Evolutionary conservation across 23 tunicate species (phyloP).

Genomic region (Trididemnum clinides): DNA sequence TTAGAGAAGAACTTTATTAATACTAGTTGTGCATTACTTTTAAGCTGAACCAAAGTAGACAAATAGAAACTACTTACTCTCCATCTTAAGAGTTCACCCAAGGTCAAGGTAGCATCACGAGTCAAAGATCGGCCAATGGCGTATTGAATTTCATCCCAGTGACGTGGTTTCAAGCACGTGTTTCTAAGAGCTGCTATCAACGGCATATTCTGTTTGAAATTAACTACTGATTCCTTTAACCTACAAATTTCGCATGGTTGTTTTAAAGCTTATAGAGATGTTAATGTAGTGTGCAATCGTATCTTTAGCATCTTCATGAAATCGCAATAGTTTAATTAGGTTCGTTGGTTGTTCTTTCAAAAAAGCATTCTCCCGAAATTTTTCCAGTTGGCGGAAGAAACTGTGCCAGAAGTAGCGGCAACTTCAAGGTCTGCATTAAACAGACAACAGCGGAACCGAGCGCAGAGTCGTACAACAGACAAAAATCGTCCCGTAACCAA

Average conservation of each 20-base stretch:
- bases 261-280: no score
- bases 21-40: no score
- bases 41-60: no score
- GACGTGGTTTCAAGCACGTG: slow-evolving; percentile 68
- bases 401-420: neutral
- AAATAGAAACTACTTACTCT: slow-evolving; percentile 59
- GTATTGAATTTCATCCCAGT: slow-evolving; percentile 95
- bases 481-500: neutral
- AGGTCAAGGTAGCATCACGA: slow-evolving; percentile 71
- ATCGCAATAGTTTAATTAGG: no score
- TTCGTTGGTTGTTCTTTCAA: no score
- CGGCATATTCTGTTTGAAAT: slow-evolving; percentile 88
- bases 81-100: slow-evolving; percentile 80
- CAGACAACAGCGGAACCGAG: no score
- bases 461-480: neutral
- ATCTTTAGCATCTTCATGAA: neutral
- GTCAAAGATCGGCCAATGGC: slow-evolving; percentile 91
- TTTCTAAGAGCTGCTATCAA: slow-evolving; percentile 79
- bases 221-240: slow-evolving; percentile 68
- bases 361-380: no score
- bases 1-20: no score
- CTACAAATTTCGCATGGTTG: neutral
- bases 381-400: neutral
- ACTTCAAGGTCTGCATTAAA: no score
- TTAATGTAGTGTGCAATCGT: no score